phyloP scores from a whole-genome alignment of 2,888 invertebrate species.

The Periphyllus acericola region DNA sequence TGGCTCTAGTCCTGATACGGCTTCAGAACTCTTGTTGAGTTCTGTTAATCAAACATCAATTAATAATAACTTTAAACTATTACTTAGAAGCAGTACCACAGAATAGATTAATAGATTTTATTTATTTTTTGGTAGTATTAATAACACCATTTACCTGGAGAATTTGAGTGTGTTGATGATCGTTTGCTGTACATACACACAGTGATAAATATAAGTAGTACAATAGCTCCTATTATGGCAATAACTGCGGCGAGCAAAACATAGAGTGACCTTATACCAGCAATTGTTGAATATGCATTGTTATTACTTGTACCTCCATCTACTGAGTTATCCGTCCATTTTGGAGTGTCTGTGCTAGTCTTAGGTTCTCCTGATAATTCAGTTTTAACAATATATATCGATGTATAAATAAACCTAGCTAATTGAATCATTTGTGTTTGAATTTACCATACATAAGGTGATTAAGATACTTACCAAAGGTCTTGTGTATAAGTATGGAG shows the following conservation, averaged over 20 bases:
- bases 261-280: constrained; percentile 44
- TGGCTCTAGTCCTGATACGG: constrained; percentile 67
- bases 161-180: constrained; percentile 1
- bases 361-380: constrained; percentile 47
- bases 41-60: constrained; percentile 63
- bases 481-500: constrained; percentile 76
- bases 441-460: background rate
- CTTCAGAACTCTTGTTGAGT: constrained; percentile 67
- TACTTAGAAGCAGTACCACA: no score
- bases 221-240: constrained; percentile 18
- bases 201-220: constrained; percentile 22
- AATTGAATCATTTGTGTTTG: background rate
- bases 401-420: background rate
- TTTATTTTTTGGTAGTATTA: no score
- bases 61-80: background rate
- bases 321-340: constrained; percentile 36
- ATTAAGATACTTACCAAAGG: constrained; percentile 68
- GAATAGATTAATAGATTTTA: no score
- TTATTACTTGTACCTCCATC: constrained; percentile 37
- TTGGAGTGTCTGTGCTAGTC: constrained; percentile 62
- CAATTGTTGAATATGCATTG: constrained; percentile 33
- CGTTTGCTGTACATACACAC: constrained; percentile 47
- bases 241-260: constrained; percentile 33
- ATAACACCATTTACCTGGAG: constrained; percentile 37
- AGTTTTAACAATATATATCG: background rate